These are phyloP conservation scores for Bruchidius siliquastri DNA, from an alignment of 2,888 invertebrate species.

Conservation along the genomic window DNA sequence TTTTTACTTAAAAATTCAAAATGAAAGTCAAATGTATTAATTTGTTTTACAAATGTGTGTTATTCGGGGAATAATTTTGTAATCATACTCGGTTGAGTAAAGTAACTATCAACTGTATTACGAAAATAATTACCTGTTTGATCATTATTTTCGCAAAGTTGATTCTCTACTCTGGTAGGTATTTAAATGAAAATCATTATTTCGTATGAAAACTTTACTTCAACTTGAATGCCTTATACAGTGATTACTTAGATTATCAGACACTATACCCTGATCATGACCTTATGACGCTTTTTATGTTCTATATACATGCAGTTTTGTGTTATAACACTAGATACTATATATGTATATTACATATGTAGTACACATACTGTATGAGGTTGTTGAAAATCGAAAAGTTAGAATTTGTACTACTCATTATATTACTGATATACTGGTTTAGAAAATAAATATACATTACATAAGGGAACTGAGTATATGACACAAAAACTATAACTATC, in stretches of 20 bases:
- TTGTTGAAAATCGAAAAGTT: not conserved
- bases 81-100: no score
- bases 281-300: not conserved
- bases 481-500: not conserved
- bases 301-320: not conserved
- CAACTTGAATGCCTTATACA: constrained; percentile 31
- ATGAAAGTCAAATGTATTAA: no score
- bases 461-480: not conserved
- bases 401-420: not conserved
- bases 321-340: not conserved
- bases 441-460: not conserved
- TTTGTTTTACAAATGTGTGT: no score
- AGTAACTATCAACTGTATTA: no score
- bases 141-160: no score
- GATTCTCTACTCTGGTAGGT: no score
- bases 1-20: no score
- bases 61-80: no score
- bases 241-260: constrained; percentile 30
- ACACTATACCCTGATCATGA: constrained; percentile 42
- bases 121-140: no score
- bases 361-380: not conserved
- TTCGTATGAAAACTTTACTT: constrained; percentile 27
- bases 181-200: constrained; percentile 4
- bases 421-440: not conserved
- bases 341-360: not conserved